Evolutionary conservation across 2,888 invertebrate genomes (phyloP), one percentile per base, ranked within the genome.

Genomic region (Chirona hameri): DNA sequence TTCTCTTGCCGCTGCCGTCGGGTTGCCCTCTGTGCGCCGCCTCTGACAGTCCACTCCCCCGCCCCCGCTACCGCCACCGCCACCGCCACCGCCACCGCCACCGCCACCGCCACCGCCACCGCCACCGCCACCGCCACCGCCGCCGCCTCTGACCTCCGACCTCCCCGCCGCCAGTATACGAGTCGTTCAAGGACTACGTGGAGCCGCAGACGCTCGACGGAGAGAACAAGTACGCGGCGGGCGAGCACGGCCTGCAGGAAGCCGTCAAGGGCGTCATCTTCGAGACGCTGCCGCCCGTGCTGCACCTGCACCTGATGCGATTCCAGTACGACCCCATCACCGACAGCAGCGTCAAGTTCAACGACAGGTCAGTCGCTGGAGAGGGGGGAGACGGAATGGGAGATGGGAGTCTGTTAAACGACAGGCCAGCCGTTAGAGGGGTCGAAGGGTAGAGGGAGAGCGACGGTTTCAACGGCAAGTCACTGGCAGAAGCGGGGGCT

Each of bases 181-280:
- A 97, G 86, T 97, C 97, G 15, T 99, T 99, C 90, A 94, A 95
- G 88, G 98, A 99, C 89, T 99, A 99, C 89, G 93, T 98, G 79
- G 95, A 95, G 86, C 94, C 94, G 80, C 99, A 99, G 89, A 93
- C 95, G 9, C 90, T 99, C 79, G 98, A 99, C 86, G 99, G 99
- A 1, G 99, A 99, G 87, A 99, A 99, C 89, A 98, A 98, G 88
- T 99, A 99, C 88, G 99, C 99, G 89, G 99, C 99, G 12, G 99
- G 99, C 7, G 95, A 97, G 86, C 95, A 96, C 88, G 99, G 99
- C 0, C 89, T 98, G 24, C 95, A 98, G 88, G 98, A 98, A 88
- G 99, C 99, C 0, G 98, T 98, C 89, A 99, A 99, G 87, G 99
- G 99, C 69, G 98, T 99, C 27, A 93, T 95, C 84, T 99, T 99